These are phyloP conservation scores for Atractosteus spatula DNA, from an alignment of 2,113 vertebrate species.

Conservation along the genomic window DNA sequence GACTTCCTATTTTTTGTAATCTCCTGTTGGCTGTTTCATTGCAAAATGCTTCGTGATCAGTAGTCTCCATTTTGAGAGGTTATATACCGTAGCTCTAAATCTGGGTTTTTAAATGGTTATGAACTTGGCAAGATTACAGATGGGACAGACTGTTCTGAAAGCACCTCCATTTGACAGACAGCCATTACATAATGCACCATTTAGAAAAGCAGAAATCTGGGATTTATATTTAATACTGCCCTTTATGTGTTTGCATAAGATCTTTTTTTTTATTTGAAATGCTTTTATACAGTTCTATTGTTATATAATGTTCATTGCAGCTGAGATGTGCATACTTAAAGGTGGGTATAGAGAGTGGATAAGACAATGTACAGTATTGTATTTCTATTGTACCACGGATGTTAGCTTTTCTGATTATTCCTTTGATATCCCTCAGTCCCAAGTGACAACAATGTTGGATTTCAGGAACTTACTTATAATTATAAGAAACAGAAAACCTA, in stretches of 20 bases:
- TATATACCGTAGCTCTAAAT: neutral
- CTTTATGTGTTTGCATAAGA: constrained; percentile 45
- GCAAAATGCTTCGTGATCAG: neutral
- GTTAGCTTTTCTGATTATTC: no score
- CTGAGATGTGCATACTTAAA: no score
- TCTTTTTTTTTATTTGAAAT: constrained; percentile 29
- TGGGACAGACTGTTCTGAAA: constrained; percentile 66
- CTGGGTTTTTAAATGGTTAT: neutral
- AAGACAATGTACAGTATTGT: no score
- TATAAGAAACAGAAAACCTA: no score
- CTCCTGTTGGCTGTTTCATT: neutral
- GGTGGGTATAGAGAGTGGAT: no score
- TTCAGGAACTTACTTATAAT: no score
- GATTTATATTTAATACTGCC: constrained; percentile 50
- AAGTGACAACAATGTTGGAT: no score
- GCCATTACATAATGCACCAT: constrained; percentile 59
- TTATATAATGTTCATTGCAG: no score
- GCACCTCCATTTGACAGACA: constrained; percentile 46
- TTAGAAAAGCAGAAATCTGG: constrained; percentile 57
- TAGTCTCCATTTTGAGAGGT: neutral
- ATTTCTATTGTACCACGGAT: no score
- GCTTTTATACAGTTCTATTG: constrained; percentile 17
- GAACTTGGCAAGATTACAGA: constrained; percentile 62
- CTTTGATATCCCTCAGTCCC: no score
- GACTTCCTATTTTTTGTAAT: neutral